Evolutionary conservation across 2,888 invertebrate species (phyloP).

Genomic region (Scelioninae gen. 2): DNA sequence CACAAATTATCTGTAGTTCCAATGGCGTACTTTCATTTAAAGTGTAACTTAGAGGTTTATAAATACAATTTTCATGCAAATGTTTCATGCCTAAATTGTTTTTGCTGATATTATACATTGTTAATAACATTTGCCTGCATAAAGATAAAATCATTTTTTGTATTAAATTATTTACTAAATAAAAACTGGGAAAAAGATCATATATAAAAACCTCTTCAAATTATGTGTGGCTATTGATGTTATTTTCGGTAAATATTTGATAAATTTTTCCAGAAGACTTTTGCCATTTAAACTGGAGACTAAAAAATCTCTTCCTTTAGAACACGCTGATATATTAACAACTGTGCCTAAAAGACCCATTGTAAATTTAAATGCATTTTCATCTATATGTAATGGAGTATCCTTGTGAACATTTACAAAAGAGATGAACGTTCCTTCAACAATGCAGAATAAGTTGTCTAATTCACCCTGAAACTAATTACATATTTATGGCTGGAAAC

Average conservation of each 20-base stretch:
- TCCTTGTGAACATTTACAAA: constrained; percentile 72
- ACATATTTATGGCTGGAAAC: not conserved
- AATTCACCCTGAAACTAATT: constrained; percentile 69
- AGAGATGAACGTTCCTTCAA: constrained; percentile 71
- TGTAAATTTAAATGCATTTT: constrained; percentile 73
- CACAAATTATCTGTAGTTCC: constrained; percentile 63
- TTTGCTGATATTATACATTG: constrained; percentile 73
- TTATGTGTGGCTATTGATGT: not conserved
- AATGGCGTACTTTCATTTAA: constrained; percentile 61
- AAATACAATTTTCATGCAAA: constrained; percentile 64
- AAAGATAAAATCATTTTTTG: too few species aligned
- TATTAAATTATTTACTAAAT: too few species aligned
- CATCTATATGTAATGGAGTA: constrained; percentile 67
- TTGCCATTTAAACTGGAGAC: constrained; percentile 64
- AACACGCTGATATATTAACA: constrained; percentile 72
- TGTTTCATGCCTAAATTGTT: constrained; percentile 70
- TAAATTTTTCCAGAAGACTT: constrained; percentile 26
- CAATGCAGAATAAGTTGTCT: constrained; percentile 71
- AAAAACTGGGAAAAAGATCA: not conserved
- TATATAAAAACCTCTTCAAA: constrained; percentile 44
- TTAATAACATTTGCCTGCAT: constrained; percentile 73
- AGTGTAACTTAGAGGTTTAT: constrained; percentile 62
- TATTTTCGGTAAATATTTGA: constrained; percentile 35
- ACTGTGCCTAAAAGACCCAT: constrained; percentile 72
- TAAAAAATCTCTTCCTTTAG: constrained; percentile 73